Evolutionary conservation across 2,797 vertebrate species (phyloP).

Genomic region (Sebastes iracundus): DNA sequence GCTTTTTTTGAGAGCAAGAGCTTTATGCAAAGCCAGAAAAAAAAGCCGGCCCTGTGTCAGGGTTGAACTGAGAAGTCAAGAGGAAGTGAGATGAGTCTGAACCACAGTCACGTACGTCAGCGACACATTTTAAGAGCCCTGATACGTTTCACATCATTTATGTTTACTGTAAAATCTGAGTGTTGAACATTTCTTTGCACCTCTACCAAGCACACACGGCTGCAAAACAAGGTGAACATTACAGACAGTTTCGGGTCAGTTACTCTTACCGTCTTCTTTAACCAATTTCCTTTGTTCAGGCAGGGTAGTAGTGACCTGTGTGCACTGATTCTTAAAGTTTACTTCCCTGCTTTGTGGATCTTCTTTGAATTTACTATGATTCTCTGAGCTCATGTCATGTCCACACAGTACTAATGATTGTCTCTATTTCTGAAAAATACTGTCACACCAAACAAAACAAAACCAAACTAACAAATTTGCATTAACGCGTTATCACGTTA

Average conservation of each 20-base stretch:
- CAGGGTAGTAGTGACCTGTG: neutral
- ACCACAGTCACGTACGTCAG: conserved; percentile 72
- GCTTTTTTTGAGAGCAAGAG: conserved; percentile 3
- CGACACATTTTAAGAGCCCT: neutral
- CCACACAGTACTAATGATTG: neutral
- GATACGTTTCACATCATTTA: neutral
- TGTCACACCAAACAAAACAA: neutral
- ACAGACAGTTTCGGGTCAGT: neutral
- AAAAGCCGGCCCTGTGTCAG: conserved; percentile 18
- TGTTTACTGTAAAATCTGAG: neutral
- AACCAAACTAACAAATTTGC: no score
- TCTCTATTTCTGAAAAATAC: neutral
- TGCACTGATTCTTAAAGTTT: neutral
- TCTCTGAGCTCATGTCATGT: no score
- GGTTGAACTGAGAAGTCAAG: conserved; percentile 78
- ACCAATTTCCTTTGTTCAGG: neutral
- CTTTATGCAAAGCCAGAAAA: neutral
- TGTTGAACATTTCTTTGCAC: neutral
- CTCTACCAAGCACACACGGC: neutral
- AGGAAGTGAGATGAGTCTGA: conserved; percentile 84
- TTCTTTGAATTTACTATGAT: neutral
- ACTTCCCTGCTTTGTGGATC: neutral
- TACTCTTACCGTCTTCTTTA: neutral
- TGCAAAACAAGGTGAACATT: neutral
- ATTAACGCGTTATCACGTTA: no score